Evolutionary conservation across 1,140 invertebrate species (phyloP), one percentile per base, ranked within the genome.

Genomic region (Leptinotarsa lineolata): DNA sequence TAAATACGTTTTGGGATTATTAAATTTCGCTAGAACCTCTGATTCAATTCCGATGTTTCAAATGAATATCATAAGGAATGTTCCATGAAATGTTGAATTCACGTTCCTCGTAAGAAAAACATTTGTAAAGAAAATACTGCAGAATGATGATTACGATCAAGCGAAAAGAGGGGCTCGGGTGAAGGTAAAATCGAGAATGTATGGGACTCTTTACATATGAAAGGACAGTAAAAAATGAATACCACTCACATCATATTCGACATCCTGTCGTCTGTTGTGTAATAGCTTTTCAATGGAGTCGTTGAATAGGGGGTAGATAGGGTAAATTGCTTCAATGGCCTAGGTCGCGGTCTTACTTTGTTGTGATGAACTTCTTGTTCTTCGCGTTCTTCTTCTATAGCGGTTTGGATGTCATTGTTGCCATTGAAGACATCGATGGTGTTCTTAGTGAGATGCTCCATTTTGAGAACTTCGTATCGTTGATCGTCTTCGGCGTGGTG

Each of bases 401-500:
- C 92, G 70, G 92, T 89, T 80, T 93, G 91, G 70, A 94, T 86
- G 75, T 93, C 92, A 76, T 92, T 89, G 84, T 94, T 94, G 78
- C 91, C 91, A 78, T 90, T 90, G 75, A 88, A 80, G 76, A 89
- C 82, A 83, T 89, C 86, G 74, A 89, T 88, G 73, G 83, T 87
- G 80, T 90, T 91, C 78, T 90, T 89, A 76, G 89, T 88, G 78
- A 91, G 87, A 77, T 91, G 87, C 77, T 91, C 89, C 80, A 88
- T 90, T 83, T 88, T 88, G 24, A 94, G 84, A 68, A 91, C 89
- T 78, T 92, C 92, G 86, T 94, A 94, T 84, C 90, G 89, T 79
- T 91, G 89, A 80, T 94, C 91, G 83, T 94, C 92, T 83, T 93
- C 92, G 72, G 86, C 84, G 78, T 92, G 91, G 85, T 94, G 92